Base-by-base conservation (phyloP, 2,888 invertebrate genomes). In the Gerris lacustris region DNA sequence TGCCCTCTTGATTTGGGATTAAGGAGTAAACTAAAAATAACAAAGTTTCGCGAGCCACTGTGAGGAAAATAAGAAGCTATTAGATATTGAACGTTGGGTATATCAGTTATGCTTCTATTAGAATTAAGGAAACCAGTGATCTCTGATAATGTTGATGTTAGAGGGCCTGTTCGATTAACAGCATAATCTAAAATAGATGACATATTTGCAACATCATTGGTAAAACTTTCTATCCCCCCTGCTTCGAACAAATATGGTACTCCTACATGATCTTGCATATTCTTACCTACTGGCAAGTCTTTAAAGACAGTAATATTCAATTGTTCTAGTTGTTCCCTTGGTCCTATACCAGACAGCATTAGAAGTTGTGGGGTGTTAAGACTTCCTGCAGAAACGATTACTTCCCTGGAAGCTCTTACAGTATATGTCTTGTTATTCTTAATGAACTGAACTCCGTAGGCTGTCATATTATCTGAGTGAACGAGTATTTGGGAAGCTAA, bases 151-250 rank as follows among this genome's bases (percentile, higher is more conserved):
- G 69, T 55, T 15, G 68, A 43, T 11, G 68, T 69, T 31, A 72
- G 45, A 4, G 70, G 70, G 15, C 72, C 72, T 17, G 68, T 70
- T 45, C 66, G 64, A 44, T 72, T 72, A 45, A 63, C 7, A 43
- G 68, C 45, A 47, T 69, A 72, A 5, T 70, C 66, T n/a, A 70
- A 68, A 11, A 70, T 67, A 6, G 63, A 55, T 17, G 55, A 7
- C 18, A 67, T n/a, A 18, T 31, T 68, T 44, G 1, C 31, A 6
- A 63, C 43, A 45, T 45, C 18, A 7, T 64, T 44, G 15, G 45
- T 72, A 9, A 69, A 91, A 0, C 91, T 84, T 43, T 92, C 89
- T 0, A 91, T 91, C 76, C 91, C 90, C 76, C 92, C 90, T 66
- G 92, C 86, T 73, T 88, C 79, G 78, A 90, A 91, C 2, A 90